phyloP scores from a whole-genome alignment of 2,113 vertebrate genomes.

The Junco hyemalis region DNA sequence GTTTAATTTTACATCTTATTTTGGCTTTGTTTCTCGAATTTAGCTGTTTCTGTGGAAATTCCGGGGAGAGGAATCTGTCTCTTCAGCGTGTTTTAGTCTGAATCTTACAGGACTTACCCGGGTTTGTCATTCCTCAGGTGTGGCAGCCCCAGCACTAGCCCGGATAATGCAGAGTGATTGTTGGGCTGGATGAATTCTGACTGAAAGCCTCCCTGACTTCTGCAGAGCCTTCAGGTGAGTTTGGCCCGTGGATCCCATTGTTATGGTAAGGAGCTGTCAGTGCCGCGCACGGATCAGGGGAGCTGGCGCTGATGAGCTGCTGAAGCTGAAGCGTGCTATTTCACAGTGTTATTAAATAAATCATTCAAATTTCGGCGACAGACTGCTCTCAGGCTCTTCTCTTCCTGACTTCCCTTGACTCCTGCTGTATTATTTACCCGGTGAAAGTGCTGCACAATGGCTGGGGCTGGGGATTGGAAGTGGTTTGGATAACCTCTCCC shows the following conservation, averaged over 20 bases:
- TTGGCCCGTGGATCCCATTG: not conserved
- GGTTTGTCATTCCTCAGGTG: not conserved
- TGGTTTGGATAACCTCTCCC: not conserved
- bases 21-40: not conserved
- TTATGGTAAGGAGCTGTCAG: constrained; percentile 2
- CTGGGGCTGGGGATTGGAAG: not conserved
- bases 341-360: constrained; percentile 12
- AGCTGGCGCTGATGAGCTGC: not conserved
- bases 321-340: not conserved
- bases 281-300: not conserved
- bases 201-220: not conserved
- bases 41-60: not conserved
- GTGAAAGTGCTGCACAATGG: not conserved
- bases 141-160: not conserved
- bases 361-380: not conserved
- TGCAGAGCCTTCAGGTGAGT: not conserved
- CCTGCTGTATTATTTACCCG: not conserved
- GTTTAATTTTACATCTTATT: not conserved
- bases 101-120: not conserved
- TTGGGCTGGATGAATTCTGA: not conserved
- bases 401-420: not conserved
- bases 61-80: not conserved
- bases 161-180: not conserved
- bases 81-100: not conserved
- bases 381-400: not conserved